Conservation (phyloP, 2,113 vertebrate genomes). For the Canis aureus region DNA sequence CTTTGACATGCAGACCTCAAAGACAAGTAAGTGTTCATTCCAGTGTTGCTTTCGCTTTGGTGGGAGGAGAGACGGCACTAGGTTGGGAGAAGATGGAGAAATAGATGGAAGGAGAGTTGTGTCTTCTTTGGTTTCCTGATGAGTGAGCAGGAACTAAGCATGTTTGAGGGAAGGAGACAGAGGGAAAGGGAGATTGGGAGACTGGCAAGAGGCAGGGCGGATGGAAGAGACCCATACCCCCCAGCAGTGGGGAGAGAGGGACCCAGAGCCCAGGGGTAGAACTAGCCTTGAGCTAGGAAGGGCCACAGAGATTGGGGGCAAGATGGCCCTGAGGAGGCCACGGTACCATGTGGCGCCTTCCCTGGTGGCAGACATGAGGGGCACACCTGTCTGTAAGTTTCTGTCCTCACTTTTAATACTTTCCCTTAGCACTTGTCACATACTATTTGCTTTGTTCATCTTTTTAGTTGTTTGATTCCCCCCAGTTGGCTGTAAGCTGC, state of each 20-base stretch:
- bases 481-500: not conserved
- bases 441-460: not conserved
- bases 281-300: not conserved
- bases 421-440: not conserved
- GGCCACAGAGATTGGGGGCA: not conserved
- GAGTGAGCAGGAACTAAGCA: not conserved
- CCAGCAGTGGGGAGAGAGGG: not conserved
- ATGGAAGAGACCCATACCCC: not conserved
- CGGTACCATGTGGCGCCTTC: rapidly evolving
- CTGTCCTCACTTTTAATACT: not conserved
- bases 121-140: not conserved
- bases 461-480: not conserved
- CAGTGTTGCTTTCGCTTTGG: constrained; percentile 1
- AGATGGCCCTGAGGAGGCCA: not conserved
- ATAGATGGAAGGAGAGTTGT: not conserved
- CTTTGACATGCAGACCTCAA: not conserved
- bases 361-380: not conserved
- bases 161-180: not conserved
- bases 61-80: not conserved
- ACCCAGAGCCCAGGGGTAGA: not conserved
- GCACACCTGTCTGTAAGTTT: not conserved
- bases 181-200: not conserved
- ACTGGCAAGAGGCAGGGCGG: not conserved
- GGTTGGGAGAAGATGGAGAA: not conserved
- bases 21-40: not conserved